A percentile compares a stretch with the other conserved stretches of the same genome.
These are phyloP conservation scores for Salpingus planirostris DNA, from an alignment of 2,888 invertebrate genomes.

Conservation along the genomic window DNA sequence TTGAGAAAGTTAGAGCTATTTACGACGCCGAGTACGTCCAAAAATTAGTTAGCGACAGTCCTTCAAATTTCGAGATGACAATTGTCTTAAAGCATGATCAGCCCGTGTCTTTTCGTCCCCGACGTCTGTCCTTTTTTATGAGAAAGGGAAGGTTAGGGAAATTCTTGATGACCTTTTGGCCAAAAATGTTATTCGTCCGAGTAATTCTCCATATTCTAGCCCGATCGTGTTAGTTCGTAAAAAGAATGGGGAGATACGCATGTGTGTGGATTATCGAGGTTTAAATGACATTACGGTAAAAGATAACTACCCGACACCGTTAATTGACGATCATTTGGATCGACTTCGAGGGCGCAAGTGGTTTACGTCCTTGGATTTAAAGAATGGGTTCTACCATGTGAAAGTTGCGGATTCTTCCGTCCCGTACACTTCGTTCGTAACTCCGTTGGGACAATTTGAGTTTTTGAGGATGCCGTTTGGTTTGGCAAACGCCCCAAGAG, in stretches of 20 bases:
- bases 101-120: constrained; percentile 12
- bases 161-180: constrained; percentile 15
- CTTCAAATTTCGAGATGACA: constrained; percentile 16
- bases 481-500: constrained; percentile 18
- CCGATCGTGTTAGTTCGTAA: constrained; percentile 22
- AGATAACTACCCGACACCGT: constrained; percentile 22
- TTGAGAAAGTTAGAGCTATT: background rate
- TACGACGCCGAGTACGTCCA: constrained; percentile 8
- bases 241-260: constrained; percentile 21
- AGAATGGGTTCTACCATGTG: constrained; percentile 19
- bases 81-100: constrained; percentile 11
- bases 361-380: constrained; percentile 19
- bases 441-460: constrained; percentile 19
- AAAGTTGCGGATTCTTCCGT: constrained; percentile 14
- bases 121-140: constrained; percentile 14
- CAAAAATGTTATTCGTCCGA: constrained; percentile 14
- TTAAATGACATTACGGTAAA: constrained; percentile 22
- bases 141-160: constrained; percentile 12
- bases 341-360: constrained; percentile 12
- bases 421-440: constrained; percentile 18
- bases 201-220: constrained; percentile 23
- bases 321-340: constrained; percentile 24
- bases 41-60: background rate
- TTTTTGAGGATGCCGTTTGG: constrained; percentile 20
- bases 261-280: constrained; percentile 25